Percentiles rank a stretch among this genome's conserved stretches.
Conservation (phyloP, 1,140 invertebrate species). For the Leucophenga varia region DNA sequence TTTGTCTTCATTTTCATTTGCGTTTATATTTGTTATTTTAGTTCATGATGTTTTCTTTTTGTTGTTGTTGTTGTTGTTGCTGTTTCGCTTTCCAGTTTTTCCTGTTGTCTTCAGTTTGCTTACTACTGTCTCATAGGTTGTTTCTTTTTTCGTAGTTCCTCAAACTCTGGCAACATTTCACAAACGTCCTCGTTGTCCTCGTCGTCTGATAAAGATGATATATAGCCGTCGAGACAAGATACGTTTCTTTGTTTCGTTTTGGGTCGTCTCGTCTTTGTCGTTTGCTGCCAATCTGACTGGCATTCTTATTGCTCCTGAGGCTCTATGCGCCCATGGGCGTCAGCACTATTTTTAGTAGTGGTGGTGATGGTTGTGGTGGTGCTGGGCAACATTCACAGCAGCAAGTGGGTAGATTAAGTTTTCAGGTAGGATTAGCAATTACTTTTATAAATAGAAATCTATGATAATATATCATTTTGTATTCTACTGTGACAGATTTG, state of each 20-base stretch:
- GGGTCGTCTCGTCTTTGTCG: too few relatives aligned
- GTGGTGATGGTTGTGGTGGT: too few relatives aligned
- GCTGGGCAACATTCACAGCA: constrained; percentile 1
- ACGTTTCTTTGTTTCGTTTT: constrained; percentile 2
- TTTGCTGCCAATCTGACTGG: too few relatives aligned
- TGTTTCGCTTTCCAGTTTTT: constrained; percentile 10
- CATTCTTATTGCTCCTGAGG: too few relatives aligned
- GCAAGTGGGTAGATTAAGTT: constrained; percentile 52
- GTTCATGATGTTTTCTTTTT: constrained; percentile 3
- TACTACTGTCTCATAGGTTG: constrained; percentile 20
- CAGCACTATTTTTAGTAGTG: too few relatives aligned
- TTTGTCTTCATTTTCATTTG: constrained; percentile 1
- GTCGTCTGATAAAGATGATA: constrained; percentile 44
- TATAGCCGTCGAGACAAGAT: constrained; percentile 32
- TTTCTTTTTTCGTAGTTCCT: background rate
- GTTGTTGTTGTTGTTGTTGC: constrained; percentile 5
- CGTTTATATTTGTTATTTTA: constrained; percentile 4
- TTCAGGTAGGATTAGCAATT: constrained; percentile 53
- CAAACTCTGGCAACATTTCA: background rate
- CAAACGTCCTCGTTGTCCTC: constrained; percentile 16
- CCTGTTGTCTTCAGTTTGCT: constrained; percentile 12
- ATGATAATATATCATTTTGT: constrained; percentile 37
- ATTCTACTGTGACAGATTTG: background rate
- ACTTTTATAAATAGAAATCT: constrained; percentile 50
- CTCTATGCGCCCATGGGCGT: too few relatives aligned